Conservation (phyloP, 2,797 vertebrate genomes). For the Chiroxiphia lanceolata region DNA sequence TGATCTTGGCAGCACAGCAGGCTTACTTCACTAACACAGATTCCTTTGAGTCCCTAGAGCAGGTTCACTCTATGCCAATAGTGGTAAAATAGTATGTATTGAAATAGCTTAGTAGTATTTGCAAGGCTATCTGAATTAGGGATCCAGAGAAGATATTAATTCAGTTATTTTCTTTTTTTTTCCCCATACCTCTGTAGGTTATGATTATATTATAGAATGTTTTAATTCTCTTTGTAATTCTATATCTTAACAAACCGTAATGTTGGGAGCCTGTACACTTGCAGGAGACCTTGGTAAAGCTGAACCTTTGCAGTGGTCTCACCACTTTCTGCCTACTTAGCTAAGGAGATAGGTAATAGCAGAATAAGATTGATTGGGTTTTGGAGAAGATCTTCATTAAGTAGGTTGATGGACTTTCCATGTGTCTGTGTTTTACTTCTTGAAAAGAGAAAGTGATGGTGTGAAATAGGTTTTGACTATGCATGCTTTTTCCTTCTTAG, state of each 20-base stretch:
- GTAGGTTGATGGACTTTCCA: background rate
- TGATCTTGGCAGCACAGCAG: background rate
- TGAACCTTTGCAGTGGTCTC: background rate
- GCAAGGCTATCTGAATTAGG: background rate
- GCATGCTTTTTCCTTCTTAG: background rate
- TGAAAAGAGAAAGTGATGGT: background rate
- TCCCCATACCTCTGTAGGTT: fast-evolving
- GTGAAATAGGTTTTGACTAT: background rate
- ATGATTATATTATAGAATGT: background rate
- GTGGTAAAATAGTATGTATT: background rate
- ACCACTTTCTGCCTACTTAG: background rate
- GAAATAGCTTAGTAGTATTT: background rate
- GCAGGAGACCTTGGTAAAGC: background rate
- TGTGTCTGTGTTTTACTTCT: background rate
- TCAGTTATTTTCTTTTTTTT: background rate
- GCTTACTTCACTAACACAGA: background rate
- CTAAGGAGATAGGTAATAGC: background rate
- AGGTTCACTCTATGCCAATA: background rate
- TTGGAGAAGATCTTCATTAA: background rate
- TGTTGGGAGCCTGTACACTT: background rate
- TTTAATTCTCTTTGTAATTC: background rate
- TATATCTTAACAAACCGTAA: background rate
- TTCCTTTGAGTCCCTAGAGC: background rate
- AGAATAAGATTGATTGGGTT: background rate
- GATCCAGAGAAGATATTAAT: background rate